Evolutionary conservation across 2,113 vertebrate genomes (phyloP), one percentile per base, ranked within the genome.

Genomic region (Salvelinus sp.): DNA sequence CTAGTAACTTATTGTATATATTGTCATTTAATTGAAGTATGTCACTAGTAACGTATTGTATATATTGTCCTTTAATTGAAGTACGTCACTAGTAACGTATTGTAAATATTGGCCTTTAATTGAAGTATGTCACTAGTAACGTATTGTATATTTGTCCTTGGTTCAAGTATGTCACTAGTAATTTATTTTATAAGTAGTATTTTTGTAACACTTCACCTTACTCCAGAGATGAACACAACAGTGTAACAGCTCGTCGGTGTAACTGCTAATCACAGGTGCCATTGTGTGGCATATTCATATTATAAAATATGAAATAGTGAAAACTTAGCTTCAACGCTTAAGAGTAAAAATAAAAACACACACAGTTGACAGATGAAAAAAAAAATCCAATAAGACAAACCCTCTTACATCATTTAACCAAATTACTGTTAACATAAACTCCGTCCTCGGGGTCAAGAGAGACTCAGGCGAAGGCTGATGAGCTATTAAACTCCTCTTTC

Each of bases 401-500:
- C 54, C 76, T 81, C 64, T 72, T 78, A 77, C 75, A 75, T 81
- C 75, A 83, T 85, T 85, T 81, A 79, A 47, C 69, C 57, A 74
- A 78, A 82, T 76, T 72, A 83, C 79, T 44, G 5, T 65, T 76
- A 85, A 72, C 60, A 30, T 54, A 38, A 91, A 90, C 76, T 91
- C 90, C 89, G 90, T 94, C 91, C 91, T 90, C 93, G 92, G 94
- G 93, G 94, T 95, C 90, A 94, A 84, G 92, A 93, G 73, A 87
- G 91, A 83, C 87, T 83, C 84, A 82, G 81, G 85, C 89, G 84
- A 79, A 92, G 94, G 90, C 91, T 94, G 94, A 93, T 93, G 91
- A 90, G 90, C 90, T 90, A 87, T 94, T 94, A 93, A 89, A 88
- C 1, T 89, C 86, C 85, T 89, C 78, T n/a, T 77, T 89, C 90